Evolutionary conservation across 35 echinoderm and acorn worm genomes (phyloP).

Genomic region (Apostichopus californicus): DNA sequence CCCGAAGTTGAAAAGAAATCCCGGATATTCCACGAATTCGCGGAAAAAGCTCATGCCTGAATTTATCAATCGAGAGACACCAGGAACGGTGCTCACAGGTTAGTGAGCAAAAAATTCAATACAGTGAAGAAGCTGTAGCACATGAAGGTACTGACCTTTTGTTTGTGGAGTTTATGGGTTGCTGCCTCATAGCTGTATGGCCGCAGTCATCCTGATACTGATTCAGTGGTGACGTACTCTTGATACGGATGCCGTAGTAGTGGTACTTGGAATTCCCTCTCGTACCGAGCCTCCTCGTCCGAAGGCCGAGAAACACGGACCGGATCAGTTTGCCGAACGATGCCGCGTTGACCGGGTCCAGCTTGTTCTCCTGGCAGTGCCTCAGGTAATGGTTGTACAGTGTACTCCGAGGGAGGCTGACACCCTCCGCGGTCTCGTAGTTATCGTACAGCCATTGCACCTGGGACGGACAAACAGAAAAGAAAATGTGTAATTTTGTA

Average conservation of each 20-base stretch:
- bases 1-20: no score
- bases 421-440: conserved; percentile 96
- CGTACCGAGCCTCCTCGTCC: conserved; percentile 94
- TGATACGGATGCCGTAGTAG: conserved; percentile 98
- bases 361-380: conserved; percentile 95
- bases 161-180: conserved; percentile 95
- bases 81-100: not conserved
- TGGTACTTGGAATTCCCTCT: conserved; percentile 99
- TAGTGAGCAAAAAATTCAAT: not conserved
- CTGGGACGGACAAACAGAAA: conserved; percentile 10
- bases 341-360: conserved; percentile 98
- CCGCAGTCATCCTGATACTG: conserved; percentile 94
- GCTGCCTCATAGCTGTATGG: conserved; percentile 97
- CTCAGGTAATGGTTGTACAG: conserved; percentile 97
- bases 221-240: conserved; percentile 89
- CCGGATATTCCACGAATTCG: no score
- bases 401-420: conserved; percentile 87
- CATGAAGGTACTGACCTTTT: conserved; percentile 24
- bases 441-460: conserved; percentile 99
- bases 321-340: conserved; percentile 96
- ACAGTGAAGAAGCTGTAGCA: not conserved
- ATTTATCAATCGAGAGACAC: no score
- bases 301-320: conserved; percentile 93
- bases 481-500: no score
- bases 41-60: no score